Base-by-base conservation (phyloP, 2,113 vertebrate species). In the Emydura subglobosa region DNA sequence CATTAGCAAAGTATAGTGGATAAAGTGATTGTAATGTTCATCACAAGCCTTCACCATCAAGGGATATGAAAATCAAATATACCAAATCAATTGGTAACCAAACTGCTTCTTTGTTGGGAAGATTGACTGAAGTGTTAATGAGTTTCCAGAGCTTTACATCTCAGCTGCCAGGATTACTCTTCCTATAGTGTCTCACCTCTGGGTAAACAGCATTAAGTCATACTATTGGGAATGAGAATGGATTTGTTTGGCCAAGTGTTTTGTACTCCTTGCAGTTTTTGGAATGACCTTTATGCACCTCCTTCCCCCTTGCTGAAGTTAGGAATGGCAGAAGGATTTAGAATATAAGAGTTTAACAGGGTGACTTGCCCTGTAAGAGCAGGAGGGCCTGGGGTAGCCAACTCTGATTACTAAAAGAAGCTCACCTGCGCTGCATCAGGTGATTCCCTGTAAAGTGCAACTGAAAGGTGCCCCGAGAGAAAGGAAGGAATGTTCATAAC, bases 141-240 rank as follows among this genome's bases (percentile, higher is more conserved):
- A 12, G 31, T 88, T 93, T 72, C 44, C 39, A 93, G 90, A 87
- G 61, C 12, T 91, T 93, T 91, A 5, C 8, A 27, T 72, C 44
- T 84, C 22, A 85, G 12, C 10, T 1, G 0, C 11, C 29, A 82
- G 3, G 8, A 24, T 4, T 17, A 76, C 21, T 76, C 22, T 76
- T 44, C 72, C 21, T 24, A 25, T 76, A 78, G 42, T 49, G 7
- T 22, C 47, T 79, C 13, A 54, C 1, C 3, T 42, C 2, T 19
- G 29, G 0, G 0, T 17, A 72, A 8, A 0, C 1, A 29, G 7
- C 2, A 57, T 88, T 57, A 7, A 7, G 65, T 6, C 2, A 57
- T 0, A 3, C 4, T 57, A 5, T 10, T 29, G 7, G 22, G 44
- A 82, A 81, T 1, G 7, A 44, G 12, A 4, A 29, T 83, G 21